phyloP scores from a whole-genome alignment of 2,888 invertebrate species.

The Nephrotoma flavescens region DNA sequence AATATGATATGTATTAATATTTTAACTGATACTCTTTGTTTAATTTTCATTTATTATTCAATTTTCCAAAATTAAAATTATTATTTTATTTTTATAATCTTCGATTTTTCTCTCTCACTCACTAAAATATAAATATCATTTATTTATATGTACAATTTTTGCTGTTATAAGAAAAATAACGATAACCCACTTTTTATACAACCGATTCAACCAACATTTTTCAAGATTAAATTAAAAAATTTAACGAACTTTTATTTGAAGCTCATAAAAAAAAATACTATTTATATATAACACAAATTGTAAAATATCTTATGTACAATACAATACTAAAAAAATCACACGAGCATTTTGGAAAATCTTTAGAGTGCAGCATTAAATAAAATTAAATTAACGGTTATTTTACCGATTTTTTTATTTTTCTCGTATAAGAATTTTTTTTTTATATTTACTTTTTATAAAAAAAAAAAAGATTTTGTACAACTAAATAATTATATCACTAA shows the following conservation, averaged over 20 bases:
- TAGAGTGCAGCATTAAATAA: no score
- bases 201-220: not conserved
- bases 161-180: not conserved
- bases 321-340: no score
- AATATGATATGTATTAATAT: not conserved
- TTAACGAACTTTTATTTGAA: not conserved
- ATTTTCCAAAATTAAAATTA: not conserved
- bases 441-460: no score
- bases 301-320: no score
- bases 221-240: not conserved
- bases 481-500: no score
- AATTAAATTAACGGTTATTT: no score
- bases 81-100: not conserved
- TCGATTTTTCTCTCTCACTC: not conserved
- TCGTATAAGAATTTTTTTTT: no score
- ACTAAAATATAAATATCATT: not conserved
- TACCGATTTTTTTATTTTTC: no score
- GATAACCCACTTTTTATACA: not conserved
- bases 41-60: not conserved
- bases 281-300: no score
- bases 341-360: no score
- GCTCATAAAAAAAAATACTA: no score
- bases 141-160: not conserved
- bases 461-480: no score
- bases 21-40: not conserved